Percentiles rank a stretch among this genome's conserved stretches.
Conservation (phyloP, 1,140 invertebrate species). For the Drosophila takahashii region DNA sequence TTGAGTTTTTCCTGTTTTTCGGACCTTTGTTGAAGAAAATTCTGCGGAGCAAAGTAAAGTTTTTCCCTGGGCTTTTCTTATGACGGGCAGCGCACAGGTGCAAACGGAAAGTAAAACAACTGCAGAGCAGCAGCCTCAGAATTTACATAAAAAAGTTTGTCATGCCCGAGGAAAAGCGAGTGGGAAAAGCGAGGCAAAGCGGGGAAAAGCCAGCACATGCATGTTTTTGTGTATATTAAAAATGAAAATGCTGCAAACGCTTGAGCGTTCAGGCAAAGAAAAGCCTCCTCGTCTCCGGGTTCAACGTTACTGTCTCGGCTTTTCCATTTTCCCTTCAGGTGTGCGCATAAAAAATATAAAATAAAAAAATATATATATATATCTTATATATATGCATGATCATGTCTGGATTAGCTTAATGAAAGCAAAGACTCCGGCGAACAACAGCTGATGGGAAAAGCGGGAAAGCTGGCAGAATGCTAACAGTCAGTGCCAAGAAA, state of each 20-base stretch:
- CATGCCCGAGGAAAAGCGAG: slow-evolving; percentile 24
- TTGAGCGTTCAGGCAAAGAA: slow-evolving; percentile 1
- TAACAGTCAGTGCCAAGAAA: slow-evolving; percentile 45
- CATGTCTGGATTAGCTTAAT: slow-evolving; percentile 84
- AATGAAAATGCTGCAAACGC: slow-evolving; percentile 19
- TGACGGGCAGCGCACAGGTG: slow-evolving; percentile 55
- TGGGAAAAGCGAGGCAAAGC: background rate
- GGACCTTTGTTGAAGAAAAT: slow-evolving; percentile 24
- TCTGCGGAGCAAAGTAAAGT: slow-evolving; percentile 42
- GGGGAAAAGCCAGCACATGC: slow-evolving; percentile 18
- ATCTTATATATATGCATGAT: slow-evolving; percentile 71
- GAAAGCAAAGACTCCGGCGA: slow-evolving; percentile 54
- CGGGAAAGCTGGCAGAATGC: slow-evolving; percentile 28
- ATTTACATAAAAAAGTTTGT: slow-evolving; percentile 82
- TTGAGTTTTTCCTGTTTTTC: background rate
- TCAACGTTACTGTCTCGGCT: slow-evolving; percentile 23
- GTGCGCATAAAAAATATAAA: background rate
- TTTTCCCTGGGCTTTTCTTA: slow-evolving; percentile 13
- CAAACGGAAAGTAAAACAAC: slow-evolving; percentile 53
- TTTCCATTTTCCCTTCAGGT: slow-evolving; percentile 6
- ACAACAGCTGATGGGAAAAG: slow-evolving; percentile 59
- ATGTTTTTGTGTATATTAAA: slow-evolving; percentile 44
- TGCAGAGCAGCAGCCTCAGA: slow-evolving; percentile 40
- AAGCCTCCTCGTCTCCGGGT: slow-evolving; percentile 9
- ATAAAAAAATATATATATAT: background rate